Base-by-base conservation (phyloP, 2,888 invertebrate species). In the Hydrotaea diabolus region DNA sequence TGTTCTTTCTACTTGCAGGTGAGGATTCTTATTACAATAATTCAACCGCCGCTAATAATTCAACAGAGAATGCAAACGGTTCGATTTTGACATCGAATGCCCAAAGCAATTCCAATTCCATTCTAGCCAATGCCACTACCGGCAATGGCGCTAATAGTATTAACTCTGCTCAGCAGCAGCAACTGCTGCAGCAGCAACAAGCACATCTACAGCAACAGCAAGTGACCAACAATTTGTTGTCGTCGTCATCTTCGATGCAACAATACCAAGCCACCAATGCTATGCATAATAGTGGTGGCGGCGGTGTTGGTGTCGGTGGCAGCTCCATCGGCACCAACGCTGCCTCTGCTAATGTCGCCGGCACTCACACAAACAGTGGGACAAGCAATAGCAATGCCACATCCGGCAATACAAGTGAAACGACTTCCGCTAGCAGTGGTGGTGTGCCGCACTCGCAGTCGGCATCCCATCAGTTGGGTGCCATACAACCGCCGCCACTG, bases 401-500 rank as follows among this genome's bases (percentile, higher is more conserved):
- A 71, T 85, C 85, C 74, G 77, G 78, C 43, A 59, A 23, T 55
- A 46, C 36, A 15, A 83, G 84, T 76, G 86, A 82, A 79, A 82
- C 2, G 87, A 87, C 13, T 87, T 87, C 57, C 89, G 90, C 43
- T 46, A 90, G 90, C 72, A 89, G 89, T 80, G 90, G 91, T 80
- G 90, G 91, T n/a, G 92, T 92, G 64, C 89, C 94, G 91, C 88
- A 93, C 89, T 92, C 92, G 62, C 92, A 91, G 83, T 92, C 92
- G 86, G 92, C 91, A 71, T 92, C 92, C 21, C 92, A 92, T 87
- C 92, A 93, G 86, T 86, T 92, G 87, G 89, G 91, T 39, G 77
- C 36, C 71, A 72, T 82, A 17, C 82, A 80, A 23, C 90, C 89
- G 76, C 89, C 91, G 55, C 91, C 92, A 73, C 86, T 91, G 83